These are phyloP conservation scores for Myxocyprinus asiaticus DNA, from an alignment of 2,113 vertebrate species.

Conservation along the genomic window DNA sequence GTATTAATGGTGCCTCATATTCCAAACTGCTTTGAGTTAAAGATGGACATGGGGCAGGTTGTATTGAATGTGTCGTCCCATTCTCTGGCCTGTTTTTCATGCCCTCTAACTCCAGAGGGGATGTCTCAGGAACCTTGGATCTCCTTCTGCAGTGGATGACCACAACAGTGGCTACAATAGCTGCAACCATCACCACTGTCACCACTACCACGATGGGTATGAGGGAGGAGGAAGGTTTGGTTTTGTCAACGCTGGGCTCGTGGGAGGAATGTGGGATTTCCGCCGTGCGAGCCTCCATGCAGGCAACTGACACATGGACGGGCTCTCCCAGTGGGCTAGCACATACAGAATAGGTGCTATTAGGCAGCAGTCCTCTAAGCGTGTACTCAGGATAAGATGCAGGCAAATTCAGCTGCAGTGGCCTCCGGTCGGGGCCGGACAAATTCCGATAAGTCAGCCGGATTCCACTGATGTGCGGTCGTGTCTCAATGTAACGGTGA, in stretches of 20 bases:
- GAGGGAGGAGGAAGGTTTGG: slow-evolving; percentile 79
- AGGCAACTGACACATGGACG: slow-evolving; percentile 67
- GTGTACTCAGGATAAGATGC: slow-evolving; percentile 84
- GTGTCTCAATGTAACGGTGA: slow-evolving; percentile 79
- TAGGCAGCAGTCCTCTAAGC: slow-evolving; percentile 84
- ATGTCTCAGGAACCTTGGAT: slow-evolving; percentile 71
- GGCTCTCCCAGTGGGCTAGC: slow-evolving; percentile 79
- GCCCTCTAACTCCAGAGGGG: slow-evolving; percentile 88
- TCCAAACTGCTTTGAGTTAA: slow-evolving; percentile 75
- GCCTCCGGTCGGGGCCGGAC: slow-evolving; percentile 85
- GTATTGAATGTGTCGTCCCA: slow-evolving; percentile 74
- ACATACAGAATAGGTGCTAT: slow-evolving; percentile 89
- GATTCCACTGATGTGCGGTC: slow-evolving; percentile 80
- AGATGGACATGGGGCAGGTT: slow-evolving; percentile 60
- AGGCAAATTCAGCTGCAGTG: slow-evolving; percentile 82
- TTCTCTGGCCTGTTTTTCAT: slow-evolving; percentile 84
- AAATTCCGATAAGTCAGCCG: slow-evolving; percentile 90
- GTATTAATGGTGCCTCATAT: slow-evolving; percentile 86
- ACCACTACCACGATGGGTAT: slow-evolving; percentile 77
- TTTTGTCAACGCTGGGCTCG: slow-evolving; percentile 69
- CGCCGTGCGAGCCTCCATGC: slow-evolving; percentile 81
- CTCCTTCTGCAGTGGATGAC: slow-evolving; percentile 68
- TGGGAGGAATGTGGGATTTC: slow-evolving; percentile 67
- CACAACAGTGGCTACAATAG: slow-evolving; percentile 58
- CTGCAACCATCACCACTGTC: slow-evolving; percentile 69